These are phyloP conservation scores for Phyllopteryx taeniolatus DNA, from an alignment of 2,113 vertebrate genomes.

Conservation along the genomic window DNA sequence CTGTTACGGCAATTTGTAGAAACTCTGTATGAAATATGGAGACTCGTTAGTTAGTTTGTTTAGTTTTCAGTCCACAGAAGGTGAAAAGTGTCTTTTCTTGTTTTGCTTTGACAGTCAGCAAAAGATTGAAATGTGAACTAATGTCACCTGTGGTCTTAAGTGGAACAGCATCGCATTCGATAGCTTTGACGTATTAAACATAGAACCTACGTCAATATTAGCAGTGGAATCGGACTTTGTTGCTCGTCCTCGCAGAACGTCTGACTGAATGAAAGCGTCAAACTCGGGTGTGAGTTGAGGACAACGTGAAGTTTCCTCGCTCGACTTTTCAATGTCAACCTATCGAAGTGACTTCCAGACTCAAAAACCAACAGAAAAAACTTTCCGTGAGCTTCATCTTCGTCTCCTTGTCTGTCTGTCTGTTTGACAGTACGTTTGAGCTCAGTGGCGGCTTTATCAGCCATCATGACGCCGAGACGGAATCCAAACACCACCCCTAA, in stretches of 20 bases:
- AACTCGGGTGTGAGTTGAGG: background rate
- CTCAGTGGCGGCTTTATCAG: slow-evolving; percentile 27
- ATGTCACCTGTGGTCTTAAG: no score
- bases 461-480: slow-evolving; percentile 36
- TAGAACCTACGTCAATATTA: background rate
- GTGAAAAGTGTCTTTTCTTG: no score
- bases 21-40: no score
- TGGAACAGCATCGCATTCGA: background rate
- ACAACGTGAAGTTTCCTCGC: background rate
- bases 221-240: background rate
- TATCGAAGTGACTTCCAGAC: background rate
- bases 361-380: background rate
- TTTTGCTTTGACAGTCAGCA: no score
- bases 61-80: no score
- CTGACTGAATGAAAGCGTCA: background rate
- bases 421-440: background rate
- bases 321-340: slow-evolving; percentile 2
- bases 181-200: background rate
- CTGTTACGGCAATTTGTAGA: no score
- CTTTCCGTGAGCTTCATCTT: background rate
- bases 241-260: background rate
- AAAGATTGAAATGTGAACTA: background rate
- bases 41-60: no score
- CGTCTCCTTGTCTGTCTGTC: background rate
- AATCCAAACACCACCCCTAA: slow-evolving; percentile 63